phyloP scores from a whole-genome alignment of 2,797 vertebrate species.

The Alfaro cultratus region DNA sequence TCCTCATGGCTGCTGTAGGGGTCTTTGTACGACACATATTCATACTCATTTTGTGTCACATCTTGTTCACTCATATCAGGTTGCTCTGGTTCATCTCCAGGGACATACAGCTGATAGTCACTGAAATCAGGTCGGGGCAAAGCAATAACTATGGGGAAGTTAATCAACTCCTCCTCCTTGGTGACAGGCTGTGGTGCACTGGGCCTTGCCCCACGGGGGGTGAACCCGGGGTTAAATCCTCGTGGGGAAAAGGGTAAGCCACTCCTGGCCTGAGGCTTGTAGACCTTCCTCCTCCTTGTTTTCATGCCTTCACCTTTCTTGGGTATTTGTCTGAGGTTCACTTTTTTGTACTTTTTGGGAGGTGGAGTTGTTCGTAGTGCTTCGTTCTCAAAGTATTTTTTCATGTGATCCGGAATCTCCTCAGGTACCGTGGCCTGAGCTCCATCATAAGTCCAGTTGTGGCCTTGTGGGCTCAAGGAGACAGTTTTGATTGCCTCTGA shows the following conservation, averaged over 20 bases:
- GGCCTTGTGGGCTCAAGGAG: conserved; percentile 55
- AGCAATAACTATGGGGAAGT: conserved; percentile 80
- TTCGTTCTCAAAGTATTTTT: conserved; percentile 72
- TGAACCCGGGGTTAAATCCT: conserved; percentile 64
- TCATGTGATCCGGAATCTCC: conserved; percentile 73
- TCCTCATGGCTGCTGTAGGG: conserved; percentile 84
- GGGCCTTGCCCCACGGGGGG: conserved; percentile 66
- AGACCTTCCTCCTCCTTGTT: conserved; percentile 77
- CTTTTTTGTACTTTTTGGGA: conserved; percentile 55
- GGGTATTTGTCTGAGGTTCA: conserved; percentile 61
- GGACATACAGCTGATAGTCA: conserved; percentile 83
- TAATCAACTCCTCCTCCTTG: conserved; percentile 66
- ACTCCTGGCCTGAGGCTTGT: conserved; percentile 64
- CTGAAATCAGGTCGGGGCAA: conserved; percentile 86
- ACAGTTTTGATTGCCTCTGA: conserved; percentile 73
- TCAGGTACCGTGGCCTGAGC: conserved; percentile 54
- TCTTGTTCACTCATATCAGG: not conserved
- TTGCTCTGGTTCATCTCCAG: conserved; percentile 56
- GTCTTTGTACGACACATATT: conserved; percentile 85
- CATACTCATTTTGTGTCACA: conserved; percentile 72
- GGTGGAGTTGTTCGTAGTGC: conserved; percentile 17
- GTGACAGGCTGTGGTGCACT: conserved; percentile 27
- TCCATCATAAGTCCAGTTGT: conserved; percentile 80
- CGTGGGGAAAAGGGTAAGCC: conserved; percentile 68
- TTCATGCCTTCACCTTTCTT: conserved; percentile 75